Evolutionary conservation across 2,113 vertebrate genomes (phyloP).

Genomic region (Crocuta crocuta): DNA sequence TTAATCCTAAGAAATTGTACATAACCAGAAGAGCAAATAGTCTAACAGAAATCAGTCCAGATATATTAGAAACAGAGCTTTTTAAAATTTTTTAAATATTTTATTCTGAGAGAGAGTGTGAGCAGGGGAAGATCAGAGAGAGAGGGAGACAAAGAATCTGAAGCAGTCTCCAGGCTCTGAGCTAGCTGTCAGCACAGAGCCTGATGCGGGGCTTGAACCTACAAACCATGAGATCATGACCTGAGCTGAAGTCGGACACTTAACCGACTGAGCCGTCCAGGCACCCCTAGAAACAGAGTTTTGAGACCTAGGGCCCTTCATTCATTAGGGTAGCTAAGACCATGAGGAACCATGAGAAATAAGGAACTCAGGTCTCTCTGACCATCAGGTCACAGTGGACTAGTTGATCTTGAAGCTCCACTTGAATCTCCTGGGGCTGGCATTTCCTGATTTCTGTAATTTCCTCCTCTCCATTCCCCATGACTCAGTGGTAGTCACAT

Average conservation of each 20-base stretch:
- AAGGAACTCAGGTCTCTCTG: background rate
- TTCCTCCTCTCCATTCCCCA: background rate
- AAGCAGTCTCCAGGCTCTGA: too few species aligned
- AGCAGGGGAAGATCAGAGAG: too few species aligned
- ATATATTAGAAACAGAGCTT: background rate
- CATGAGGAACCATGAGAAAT: background rate
- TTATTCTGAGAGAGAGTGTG: too few species aligned
- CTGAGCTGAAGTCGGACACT: too few species aligned
- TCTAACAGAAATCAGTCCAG: background rate
- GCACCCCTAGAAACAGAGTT: background rate
- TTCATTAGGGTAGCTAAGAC: background rate
- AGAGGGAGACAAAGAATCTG: too few species aligned
- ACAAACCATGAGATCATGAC: too few species aligned
- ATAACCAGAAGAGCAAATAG: background rate
- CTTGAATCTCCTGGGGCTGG: conserved; percentile 26
- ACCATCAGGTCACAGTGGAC: background rate
- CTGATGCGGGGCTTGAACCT: too few species aligned
- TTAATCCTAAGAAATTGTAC: background rate
- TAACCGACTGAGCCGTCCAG: too few species aligned
- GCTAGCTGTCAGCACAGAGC: too few species aligned
- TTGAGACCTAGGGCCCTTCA: background rate
- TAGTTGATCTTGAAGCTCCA: conserved; percentile 45
- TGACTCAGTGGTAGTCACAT: conserved; percentile 45
- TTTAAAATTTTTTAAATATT: background rate
- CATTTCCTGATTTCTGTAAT: conserved; percentile 57